Evolutionary conservation across 2,113 vertebrate genomes (phyloP).

Genomic region (Sterna hirundo): DNA sequence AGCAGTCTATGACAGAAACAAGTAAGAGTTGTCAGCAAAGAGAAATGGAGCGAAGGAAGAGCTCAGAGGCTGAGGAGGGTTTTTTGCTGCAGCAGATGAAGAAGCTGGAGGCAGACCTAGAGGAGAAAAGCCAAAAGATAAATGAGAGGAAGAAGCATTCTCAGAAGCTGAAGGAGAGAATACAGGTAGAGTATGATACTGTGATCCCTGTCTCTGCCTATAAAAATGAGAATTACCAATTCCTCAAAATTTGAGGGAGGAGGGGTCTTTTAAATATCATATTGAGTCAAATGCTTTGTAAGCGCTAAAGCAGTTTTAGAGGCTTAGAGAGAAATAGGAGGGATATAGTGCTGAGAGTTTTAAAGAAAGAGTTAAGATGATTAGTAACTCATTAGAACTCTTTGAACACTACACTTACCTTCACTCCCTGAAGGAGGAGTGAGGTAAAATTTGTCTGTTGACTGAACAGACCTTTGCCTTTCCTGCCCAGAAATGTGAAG

Average conservation of each 20-base stretch:
- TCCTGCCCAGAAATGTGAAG: background rate
- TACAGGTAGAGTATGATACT: slow-evolving; percentile 80
- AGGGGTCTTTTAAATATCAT: background rate
- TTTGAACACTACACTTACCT: background rate
- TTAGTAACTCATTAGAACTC: background rate
- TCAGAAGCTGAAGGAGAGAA: slow-evolving; percentile 86
- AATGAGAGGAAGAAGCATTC: slow-evolving; percentile 84
- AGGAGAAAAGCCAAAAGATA: slow-evolving; percentile 82
- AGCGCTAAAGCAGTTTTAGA: background rate
- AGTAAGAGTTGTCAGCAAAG: slow-evolving; percentile 83
- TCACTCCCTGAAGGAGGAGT: background rate
- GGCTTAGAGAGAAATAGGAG: background rate
- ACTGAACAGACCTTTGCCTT: background rate
- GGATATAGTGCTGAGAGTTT: background rate
- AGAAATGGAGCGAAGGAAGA: slow-evolving; percentile 84
- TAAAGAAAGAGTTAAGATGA: background rate
- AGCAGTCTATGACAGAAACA: slow-evolving; percentile 80
- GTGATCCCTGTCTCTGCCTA: background rate
- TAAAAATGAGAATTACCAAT: background rate
- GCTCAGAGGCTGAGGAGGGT: slow-evolving; percentile 72
- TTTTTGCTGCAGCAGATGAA: slow-evolving; percentile 84
- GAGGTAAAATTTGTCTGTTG: background rate
- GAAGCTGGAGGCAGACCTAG: slow-evolving; percentile 85
- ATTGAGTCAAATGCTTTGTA: background rate
- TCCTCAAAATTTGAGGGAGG: background rate